A percentile compares a stretch with the other conserved stretches of the same genome.
These are phyloP conservation scores for Holcopasites calliopsidis DNA, from an alignment of 1,140 invertebrate species.

Conservation along the genomic window DNA sequence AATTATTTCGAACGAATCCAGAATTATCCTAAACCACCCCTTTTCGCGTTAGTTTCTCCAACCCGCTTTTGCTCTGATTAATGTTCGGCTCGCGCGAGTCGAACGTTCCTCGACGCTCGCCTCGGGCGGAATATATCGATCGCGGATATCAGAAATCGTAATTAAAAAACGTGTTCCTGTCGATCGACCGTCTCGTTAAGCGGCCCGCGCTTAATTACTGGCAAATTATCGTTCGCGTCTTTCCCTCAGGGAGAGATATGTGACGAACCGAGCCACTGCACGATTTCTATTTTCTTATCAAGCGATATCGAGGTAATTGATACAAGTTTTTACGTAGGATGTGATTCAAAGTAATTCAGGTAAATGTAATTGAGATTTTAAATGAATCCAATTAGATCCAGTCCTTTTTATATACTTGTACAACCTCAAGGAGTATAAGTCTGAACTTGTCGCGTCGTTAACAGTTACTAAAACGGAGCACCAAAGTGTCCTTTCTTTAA, in stretches of 20 bases:
- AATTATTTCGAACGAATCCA: slow-evolving; percentile 7
- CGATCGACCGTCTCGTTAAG: slow-evolving; percentile 12
- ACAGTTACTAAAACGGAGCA: no score
- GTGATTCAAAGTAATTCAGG: not conserved
- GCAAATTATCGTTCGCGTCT: slow-evolving; percentile 16
- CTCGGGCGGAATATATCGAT: slow-evolving; percentile 13
- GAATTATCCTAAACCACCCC: no score
- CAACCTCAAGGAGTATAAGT: no score
- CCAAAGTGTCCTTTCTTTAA: no score
- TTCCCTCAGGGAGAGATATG: not conserved
- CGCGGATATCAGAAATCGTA: slow-evolving; percentile 33
- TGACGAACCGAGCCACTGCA: not conserved
- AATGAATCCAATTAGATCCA: no score
- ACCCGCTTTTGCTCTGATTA: slow-evolving; percentile 13
- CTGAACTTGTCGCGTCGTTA: no score
- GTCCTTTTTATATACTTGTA: no score
- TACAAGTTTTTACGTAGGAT: not conserved
- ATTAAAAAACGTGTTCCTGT: slow-evolving; percentile 46
- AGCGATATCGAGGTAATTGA: not conserved
- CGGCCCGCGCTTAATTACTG: slow-evolving; percentile 1
- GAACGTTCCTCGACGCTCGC: slow-evolving; percentile 11
- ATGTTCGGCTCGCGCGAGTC: slow-evolving; percentile 28
- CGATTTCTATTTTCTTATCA: not conserved
- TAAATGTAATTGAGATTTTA: not conserved
- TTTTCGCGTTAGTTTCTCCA: not conserved